Percentiles rank a stretch among this genome's conserved stretches.
phyloP scores from a whole-genome alignment of 2,797 vertebrate species.

The Trachurus trachurus region DNA sequence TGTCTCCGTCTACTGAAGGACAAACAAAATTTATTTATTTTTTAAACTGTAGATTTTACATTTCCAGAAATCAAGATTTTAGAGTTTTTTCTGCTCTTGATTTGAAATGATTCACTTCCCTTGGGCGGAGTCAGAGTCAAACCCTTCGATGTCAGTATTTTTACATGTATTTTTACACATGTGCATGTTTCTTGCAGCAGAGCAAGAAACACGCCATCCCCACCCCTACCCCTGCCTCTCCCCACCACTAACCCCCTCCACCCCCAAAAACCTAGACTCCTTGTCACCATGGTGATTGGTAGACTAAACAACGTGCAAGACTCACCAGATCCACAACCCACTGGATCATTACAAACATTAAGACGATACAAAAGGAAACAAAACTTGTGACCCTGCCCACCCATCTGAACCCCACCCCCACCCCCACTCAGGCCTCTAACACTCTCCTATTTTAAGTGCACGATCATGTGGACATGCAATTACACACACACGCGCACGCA shows the following conservation, averaged over 20 bases:
- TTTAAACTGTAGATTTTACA: too few relatives aligned
- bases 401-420: constrained; percentile 1
- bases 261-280: constrained; percentile 86
- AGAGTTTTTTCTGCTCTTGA: constrained; percentile 22
- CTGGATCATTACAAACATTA: constrained; percentile 77
- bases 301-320: constrained; percentile 94
- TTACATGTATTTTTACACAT: constrained; percentile 33
- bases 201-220: not conserved
- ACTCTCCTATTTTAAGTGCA: constrained; percentile 69
- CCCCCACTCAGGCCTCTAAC: constrained; percentile 28
- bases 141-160: not conserved
- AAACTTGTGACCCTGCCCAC: constrained; percentile 59
- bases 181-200: not conserved
- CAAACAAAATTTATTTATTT: too few relatives aligned
- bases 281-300: constrained; percentile 93
- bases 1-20: too few relatives aligned
- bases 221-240: constrained; percentile 50
- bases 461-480: constrained; percentile 43
- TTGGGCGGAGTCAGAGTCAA: constrained; percentile 22
- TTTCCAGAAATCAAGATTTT: too few relatives aligned
- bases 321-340: constrained; percentile 81
- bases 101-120: constrained; percentile 56
- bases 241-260: constrained; percentile 29
- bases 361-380: constrained; percentile 70
- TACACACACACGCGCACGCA: constrained; percentile 37